Evolutionary conservation across 2,888 invertebrate species (phyloP), one percentile per base, ranked within the genome.

Genomic region (Zygothrica quintamaculata): DNA sequence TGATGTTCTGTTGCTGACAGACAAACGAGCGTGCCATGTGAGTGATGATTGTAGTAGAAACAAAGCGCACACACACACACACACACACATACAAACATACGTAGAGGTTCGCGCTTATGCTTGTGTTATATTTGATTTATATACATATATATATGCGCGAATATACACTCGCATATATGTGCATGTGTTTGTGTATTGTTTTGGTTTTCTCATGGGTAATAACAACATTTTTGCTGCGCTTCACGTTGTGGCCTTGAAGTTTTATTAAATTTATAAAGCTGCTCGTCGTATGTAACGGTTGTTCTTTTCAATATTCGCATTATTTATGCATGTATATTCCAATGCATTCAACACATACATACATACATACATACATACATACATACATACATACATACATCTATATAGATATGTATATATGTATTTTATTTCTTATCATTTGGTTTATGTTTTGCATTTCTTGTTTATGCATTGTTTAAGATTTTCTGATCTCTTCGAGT

Each of bases 251-350:
- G 86, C 80, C 80, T 80, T 80, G 80, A 80, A 77, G 84, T 84
- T 86, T 84, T 80, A 77, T 80, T 80, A 74, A 86, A 86, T 80
- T 86, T 77, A 80, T 71, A 84, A 79, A 69, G 65, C 75, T 52
- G 44, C 3, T 5, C 5, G 18, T 22, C 48, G 31, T 51, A 57
- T 60, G 55, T 52, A 66, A 60, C 42, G 34, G 31, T n/a, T 36
- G 42, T 33, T 59, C 46, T 51, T 59, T 42, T 51, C 46, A 66
- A 43, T 34, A 36, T 39, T 47, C 40, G 47, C 46, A 66, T 43
- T 44, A 59, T 43, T 40, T 37, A 33, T 60, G 59, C 31, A 44
- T 50, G 31, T 34, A 25, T 34, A 25, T 8, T 26, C 8, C 48
- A 48, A 51, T 42, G 67, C 37, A 25, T 22, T n/a, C n/a, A n/a